Conservation (phyloP, 2,888 invertebrate genomes). For the Eupithecia abbreviata region DNA sequence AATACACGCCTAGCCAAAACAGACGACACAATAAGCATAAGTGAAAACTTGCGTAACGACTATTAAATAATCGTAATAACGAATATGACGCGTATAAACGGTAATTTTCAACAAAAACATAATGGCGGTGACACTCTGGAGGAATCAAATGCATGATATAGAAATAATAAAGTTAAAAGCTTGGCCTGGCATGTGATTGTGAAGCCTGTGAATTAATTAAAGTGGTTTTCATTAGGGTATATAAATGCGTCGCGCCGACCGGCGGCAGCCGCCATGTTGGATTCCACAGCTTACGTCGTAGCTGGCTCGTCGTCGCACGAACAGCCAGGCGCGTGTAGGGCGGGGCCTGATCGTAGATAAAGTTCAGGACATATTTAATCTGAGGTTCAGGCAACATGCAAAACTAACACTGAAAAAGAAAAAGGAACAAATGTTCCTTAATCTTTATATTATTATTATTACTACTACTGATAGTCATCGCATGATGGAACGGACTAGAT, state of each 20-base stretch:
- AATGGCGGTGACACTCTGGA: constrained; percentile 78
- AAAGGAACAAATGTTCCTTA: background rate
- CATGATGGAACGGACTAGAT: background rate
- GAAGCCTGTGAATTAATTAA: constrained; percentile 79
- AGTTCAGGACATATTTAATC: constrained; percentile 50
- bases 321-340: constrained; percentile 50
- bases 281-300: constrained; percentile 27
- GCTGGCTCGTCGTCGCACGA: constrained; percentile 22
- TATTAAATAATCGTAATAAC: constrained; percentile 65
- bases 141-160: constrained; percentile 82
- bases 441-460: background rate
- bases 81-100: constrained; percentile 62
- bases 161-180: constrained; percentile 82
- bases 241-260: constrained; percentile 58
- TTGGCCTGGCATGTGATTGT: constrained; percentile 73
- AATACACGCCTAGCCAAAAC: constrained; percentile 30
- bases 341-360: constrained; percentile 74
- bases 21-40: constrained; percentile 65
- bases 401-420: background rate
- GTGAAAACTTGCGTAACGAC: constrained; percentile 69
- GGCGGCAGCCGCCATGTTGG: constrained; percentile 47
- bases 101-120: constrained; percentile 70
- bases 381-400: background rate
- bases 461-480: background rate
- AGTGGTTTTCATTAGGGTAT: constrained; percentile 81